A percentile compares a stretch with the other conserved stretches of the same genome.
Conservation (phyloP, 2,888 invertebrate species). For the Actias luna region DNA sequence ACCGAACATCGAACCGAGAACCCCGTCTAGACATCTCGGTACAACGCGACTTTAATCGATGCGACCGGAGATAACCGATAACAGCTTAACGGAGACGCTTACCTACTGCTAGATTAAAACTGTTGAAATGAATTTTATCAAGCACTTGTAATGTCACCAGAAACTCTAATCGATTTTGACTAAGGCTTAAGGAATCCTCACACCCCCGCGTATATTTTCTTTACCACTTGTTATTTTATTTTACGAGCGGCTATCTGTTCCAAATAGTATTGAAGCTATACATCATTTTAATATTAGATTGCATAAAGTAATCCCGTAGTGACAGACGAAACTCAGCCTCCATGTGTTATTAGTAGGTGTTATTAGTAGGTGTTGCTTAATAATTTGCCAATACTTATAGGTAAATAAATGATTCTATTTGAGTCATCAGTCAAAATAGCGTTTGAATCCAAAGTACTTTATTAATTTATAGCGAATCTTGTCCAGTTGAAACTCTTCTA, state of each 20-base stretch:
- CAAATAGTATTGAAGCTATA: constrained; percentile 60
- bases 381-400: too few relatives aligned
- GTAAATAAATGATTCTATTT: too few relatives aligned
- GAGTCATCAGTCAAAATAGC: too few relatives aligned
- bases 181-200: background rate
- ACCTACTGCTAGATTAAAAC: constrained; percentile 14
- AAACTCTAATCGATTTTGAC: background rate
- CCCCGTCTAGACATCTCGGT: constrained; percentile 69
- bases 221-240: constrained; percentile 54
- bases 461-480: too few relatives aligned
- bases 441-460: too few relatives aligned
- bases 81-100: constrained; percentile 24
- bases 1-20: constrained; percentile 59
- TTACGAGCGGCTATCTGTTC: constrained; percentile 61
- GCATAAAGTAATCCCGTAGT: background rate
- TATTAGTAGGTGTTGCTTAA: too few relatives aligned
- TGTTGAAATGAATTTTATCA: constrained; percentile 12
- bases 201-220: constrained; percentile 35
- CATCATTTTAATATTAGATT: constrained; percentile 31
- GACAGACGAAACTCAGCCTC: background rate
- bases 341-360: background rate
- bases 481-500: too few relatives aligned
- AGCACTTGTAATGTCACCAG: background rate
- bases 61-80: constrained; percentile 38
- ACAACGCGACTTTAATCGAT: constrained; percentile 35